Evolutionary conservation across 64 coral and sea anemone genomes (phyloP), one percentile per base, ranked within the genome.

Genomic region (Dendrophyllia cribrosa): DNA sequence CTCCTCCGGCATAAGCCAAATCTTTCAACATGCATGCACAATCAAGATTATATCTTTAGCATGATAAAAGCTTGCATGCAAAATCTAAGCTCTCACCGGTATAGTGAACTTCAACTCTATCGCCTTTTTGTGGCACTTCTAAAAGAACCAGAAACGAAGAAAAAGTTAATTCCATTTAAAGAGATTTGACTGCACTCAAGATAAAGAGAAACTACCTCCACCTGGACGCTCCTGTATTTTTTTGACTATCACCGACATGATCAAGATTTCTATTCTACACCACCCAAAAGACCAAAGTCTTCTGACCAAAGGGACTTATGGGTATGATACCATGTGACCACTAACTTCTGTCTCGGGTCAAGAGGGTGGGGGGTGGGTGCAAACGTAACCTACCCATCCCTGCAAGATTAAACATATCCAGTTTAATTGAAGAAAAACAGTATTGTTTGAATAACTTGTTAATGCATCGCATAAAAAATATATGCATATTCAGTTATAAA

Each of bases 81-180:
- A 34, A 34, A 34, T 52, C 43, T 23, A 65, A 22, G 82, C 82
- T 45, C 72, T 12, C 82, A 87, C 94, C 94, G 17, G 89, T 95
- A 51, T 95, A 95, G 64, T 95, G 94, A 0, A 95, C 94, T 7
- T 82, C 81, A 2, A 95, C 94, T 73, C 52, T 91, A 19, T 95
- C 75, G 0, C 94, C 94, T 9, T 1, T 15, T 19, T 76, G 81
- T 3, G 94, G 93, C 16, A 0, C 10, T 0, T 1, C 81, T 52
- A 7, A 12, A 45, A 49, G 11, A 82, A 7, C 24, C 48, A 85
- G 0, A 72, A 82, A 82, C 14, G 52, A 19, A 58, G 14, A 15
- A 2, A 24, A 26, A 47, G 15, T 66, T 15, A 91, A 49, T 11
- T 65, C 9, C 12, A 1, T 45, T 43, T 0, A 72, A 79, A 59